Evolutionary conservation across 1,140 invertebrate species (phyloP), one percentile per base, ranked within the genome.

Genomic region (Piezodorus guildinii): DNA sequence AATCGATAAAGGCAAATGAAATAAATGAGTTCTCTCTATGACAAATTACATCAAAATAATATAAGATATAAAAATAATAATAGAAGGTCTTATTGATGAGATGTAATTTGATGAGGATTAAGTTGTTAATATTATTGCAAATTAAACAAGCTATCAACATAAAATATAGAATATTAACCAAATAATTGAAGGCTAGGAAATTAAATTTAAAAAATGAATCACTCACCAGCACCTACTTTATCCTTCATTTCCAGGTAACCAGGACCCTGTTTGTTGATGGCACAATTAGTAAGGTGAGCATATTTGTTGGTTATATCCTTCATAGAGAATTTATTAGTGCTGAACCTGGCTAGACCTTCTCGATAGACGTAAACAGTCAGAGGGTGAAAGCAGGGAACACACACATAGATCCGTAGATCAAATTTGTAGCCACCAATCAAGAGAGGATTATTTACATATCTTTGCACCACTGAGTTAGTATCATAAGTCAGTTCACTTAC

Each of bases 261-360:
- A 1, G 89, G 88, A 30, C 77, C 88, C 73, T 81, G 80, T 80
- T 82, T 93, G 79, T 87, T 95, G 71, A 81, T 85, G 67, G 83
- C 92, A 51, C 88, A 89, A 74, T 96, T 95, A 1, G 92, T 95
- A 27, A 95, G 76, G 75, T 96, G 93, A 12, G 90, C 83, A 73
- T 90, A 94, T 67, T 86, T 85, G 71, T 95, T 94, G 64, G 86
- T 83, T 45, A 95, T 72, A 69, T 88, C 84, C 0, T 86, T 85
- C 23, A 91, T 76, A 60, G 84, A 87, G 62, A 90, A 94, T 73
- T 92, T 92, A 25, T 90, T 87, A 0, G 90, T 92, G 39, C 81
- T 78, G 69, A 76, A 77, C 23, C 71, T 62, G 3, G 84, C 87
- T 65, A 93, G 79, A 8, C 90, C 90, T 68, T 90, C 85, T 65